Percentiles rank a stretch among this genome's conserved stretches.
Evolutionary conservation across 1,140 invertebrate genomes (phyloP).

Genomic region (Octopus sinensis): DNA sequence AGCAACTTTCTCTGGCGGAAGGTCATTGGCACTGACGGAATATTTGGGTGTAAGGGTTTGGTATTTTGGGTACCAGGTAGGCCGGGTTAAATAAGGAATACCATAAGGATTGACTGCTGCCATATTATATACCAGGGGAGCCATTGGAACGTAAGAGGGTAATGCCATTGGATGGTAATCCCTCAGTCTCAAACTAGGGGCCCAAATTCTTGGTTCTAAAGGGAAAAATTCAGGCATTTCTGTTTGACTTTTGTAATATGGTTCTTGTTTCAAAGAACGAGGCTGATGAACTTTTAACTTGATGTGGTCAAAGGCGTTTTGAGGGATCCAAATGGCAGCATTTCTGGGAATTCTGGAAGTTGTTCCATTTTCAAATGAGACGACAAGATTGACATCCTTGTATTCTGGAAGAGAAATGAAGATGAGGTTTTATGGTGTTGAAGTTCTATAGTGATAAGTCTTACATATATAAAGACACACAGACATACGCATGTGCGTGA

Average conservation of each 20-base stretch:
- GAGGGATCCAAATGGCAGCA: constrained; percentile 46
- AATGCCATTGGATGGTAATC: constrained; percentile 42
- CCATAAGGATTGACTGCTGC: constrained; percentile 17
- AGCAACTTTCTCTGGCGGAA: constrained; percentile 13
- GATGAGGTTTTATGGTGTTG: background rate
- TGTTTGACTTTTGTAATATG: too few species aligned
- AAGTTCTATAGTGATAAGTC: background rate
- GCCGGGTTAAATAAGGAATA: constrained; percentile 20
- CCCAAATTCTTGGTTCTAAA: constrained; percentile 36
- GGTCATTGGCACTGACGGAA: constrained; percentile 24
- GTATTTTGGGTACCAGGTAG: constrained; percentile 12
- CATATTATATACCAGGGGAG: constrained; percentile 25
- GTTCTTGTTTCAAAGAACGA: constrained; percentile 31
- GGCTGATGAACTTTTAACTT: constrained; percentile 48
- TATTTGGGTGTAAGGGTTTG: background rate
- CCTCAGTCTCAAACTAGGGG: constrained; percentile 40
- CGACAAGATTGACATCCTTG: constrained; percentile 39
- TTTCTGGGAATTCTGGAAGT: constrained; percentile 36
- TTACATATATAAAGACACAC: background rate
- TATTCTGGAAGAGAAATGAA: constrained; percentile 24
- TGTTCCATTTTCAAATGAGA: constrained; percentile 47
- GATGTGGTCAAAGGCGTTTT: constrained; percentile 37
- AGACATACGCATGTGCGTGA: background rate
- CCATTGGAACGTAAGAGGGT: constrained; percentile 23
- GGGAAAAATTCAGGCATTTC: background rate